Conservation (phyloP, 2,888 invertebrate genomes). For the Patella caerulea region DNA sequence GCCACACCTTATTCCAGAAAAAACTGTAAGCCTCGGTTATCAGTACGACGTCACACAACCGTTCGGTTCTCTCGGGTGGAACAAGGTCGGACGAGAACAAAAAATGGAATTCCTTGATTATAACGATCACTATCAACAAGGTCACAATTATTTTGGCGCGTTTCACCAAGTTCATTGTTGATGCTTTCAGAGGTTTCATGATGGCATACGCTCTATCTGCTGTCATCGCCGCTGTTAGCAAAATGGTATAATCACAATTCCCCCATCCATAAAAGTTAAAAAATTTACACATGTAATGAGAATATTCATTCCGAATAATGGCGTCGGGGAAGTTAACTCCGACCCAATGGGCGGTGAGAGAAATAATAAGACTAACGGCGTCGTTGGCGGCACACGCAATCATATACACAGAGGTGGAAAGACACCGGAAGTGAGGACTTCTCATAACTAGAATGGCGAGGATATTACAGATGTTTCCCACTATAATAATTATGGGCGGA, state of each 20-base stretch:
- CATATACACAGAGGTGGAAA: constrained; percentile 57
- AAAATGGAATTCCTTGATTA: constrained; percentile 32
- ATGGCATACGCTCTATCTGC: constrained; percentile 55
- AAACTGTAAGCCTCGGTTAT: constrained; percentile 26
- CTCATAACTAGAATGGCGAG: constrained; percentile 54
- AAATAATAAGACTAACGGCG: constrained; percentile 42
- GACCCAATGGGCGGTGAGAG: constrained; percentile 55
- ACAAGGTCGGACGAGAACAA: constrained; percentile 32
- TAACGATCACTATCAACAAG: constrained; percentile 19
- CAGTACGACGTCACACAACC: constrained; percentile 28
- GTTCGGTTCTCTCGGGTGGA: constrained; percentile 21
- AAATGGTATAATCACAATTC: constrained; percentile 53
- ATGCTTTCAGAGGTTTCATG: constrained; percentile 47
- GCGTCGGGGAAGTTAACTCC: constrained; percentile 50
- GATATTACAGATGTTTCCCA: constrained; percentile 52
- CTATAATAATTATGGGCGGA: constrained; percentile 50
- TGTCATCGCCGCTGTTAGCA: constrained; percentile 55
- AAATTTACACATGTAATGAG: constrained; percentile 56
- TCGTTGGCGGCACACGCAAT: constrained; percentile 52
- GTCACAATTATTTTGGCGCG: constrained; percentile 34
- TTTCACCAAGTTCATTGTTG: constrained; percentile 41
- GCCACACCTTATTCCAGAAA: constrained; percentile 50
- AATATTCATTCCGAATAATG: constrained; percentile 37
- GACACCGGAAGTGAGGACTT: constrained; percentile 49
- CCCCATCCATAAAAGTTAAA: constrained; percentile 59